Percentiles rank a stretch among this genome's conserved stretches.
These are phyloP conservation scores for Bombyx mandarina DNA, from an alignment of 1,140 invertebrate genomes.

Conservation along the genomic window DNA sequence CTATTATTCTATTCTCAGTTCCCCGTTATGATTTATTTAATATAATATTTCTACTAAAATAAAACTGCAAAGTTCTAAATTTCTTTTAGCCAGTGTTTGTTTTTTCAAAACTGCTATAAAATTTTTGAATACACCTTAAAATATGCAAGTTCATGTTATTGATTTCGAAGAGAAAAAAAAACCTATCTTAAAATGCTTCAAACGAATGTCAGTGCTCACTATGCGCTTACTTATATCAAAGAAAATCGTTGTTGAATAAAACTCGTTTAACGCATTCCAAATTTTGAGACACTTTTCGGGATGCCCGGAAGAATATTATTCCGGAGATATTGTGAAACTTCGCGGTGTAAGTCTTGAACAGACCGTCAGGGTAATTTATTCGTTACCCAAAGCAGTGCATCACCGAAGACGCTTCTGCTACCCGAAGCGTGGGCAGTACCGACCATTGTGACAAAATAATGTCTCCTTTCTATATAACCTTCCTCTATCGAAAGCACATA, in stretches of 20 bases:
- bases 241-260: too few relatives aligned
- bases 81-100: too few relatives aligned
- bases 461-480: constrained; percentile 52
- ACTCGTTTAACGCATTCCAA: neutral
- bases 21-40: neutral
- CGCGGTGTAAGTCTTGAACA: constrained; percentile 34
- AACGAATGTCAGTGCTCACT: too few relatives aligned
- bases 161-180: too few relatives aligned
- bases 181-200: too few relatives aligned
- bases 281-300: constrained; percentile 9
- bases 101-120: too few relatives aligned
- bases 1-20: constrained; percentile 22
- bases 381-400: constrained; percentile 64
- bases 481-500: constrained; percentile 21
- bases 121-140: too few relatives aligned
- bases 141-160: too few relatives aligned
- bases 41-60: neutral
- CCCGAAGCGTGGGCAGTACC: constrained; percentile 53
- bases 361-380: constrained; percentile 60
- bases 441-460: constrained; percentile 70
- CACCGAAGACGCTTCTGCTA: constrained; percentile 50
- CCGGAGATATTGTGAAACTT: constrained; percentile 46
- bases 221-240: too few relatives aligned
- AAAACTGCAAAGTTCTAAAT: too few relatives aligned
- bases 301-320: constrained; percentile 29